Base-by-base conservation (phyloP, 2,888 invertebrate species). In the Ectropis crepuscularia region DNA sequence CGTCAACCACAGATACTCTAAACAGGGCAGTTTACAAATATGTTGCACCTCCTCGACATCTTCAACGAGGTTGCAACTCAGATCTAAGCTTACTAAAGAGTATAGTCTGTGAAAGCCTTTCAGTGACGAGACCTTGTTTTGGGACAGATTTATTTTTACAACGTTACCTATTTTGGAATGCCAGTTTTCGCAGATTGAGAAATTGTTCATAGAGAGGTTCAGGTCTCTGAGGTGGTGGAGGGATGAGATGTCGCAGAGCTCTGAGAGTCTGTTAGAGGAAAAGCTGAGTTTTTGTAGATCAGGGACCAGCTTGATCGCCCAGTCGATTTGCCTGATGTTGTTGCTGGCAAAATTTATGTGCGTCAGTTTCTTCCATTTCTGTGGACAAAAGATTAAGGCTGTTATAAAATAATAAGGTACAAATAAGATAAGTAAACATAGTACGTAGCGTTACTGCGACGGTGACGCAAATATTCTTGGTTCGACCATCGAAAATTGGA, bases 151-250 rank as follows among this genome's bases (percentile, higher is more conserved):
- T 54, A 99, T 94, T 62, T 94, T 95, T n/a, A 96, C 95, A 50
- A 99, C 94, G 86, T 98, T 98, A 6, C 98, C 98, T 63, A 99
- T 94, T 85, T 96, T 96, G 6, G 95, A 95, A 83, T 98, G 96
- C 89, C 98, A 95, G 80, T 96, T 95, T 39, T 95, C 94, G 71
- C 98, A 95, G 5, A 94, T 83, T 0, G 92, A 85, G 74, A 97
- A 96, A 49, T 95, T 92, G 90, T 98, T 99, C 78, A 96, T 95
- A 0, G 96, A 96, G 28, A 99, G 87, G 76, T 97, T 96, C 9
- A 99, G 92, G 53, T 95, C 90, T 8, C 96, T 95, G 37, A 99
- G 88, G 61, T 96, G 94, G 57, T 97, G 96, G 43, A 99, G 92
- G 70, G 95, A 94, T 0, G 97, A 96, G 46, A 99, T 93, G 84